Conservation (phyloP, 2,113 vertebrate genomes). For the Procavia capensis region DNA sequence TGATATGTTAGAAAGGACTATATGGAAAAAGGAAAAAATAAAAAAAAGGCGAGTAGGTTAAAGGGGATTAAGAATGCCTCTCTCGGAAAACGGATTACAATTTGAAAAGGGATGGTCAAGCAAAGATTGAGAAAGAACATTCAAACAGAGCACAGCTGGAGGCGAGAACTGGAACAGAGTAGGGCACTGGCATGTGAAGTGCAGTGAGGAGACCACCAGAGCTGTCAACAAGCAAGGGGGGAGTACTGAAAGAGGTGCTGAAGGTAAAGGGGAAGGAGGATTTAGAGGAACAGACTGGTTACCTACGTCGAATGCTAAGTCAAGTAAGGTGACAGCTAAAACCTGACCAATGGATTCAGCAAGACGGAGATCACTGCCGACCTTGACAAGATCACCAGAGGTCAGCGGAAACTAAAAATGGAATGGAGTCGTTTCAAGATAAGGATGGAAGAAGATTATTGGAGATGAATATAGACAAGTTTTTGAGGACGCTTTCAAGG, state of each 20-base stretch:
- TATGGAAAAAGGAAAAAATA: not conserved
- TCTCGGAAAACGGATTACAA: not conserved
- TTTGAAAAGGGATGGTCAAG: not conserved
- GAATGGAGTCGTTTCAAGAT: not conserved
- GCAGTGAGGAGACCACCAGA: not conserved
- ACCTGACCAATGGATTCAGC: not conserved
- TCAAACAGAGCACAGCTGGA: not conserved
- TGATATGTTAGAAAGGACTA: not conserved
- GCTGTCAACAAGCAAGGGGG: not conserved
- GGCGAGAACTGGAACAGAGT: not conserved
- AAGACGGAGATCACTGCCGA: not conserved
- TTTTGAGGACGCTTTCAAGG: not conserved
- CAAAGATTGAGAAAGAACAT: not conserved
- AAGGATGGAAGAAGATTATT: not conserved
- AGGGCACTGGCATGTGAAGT: not conserved
- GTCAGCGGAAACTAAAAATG: not conserved
- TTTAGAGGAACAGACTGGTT: not conserved
- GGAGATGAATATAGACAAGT: not conserved
- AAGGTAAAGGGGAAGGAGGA: not conserved
- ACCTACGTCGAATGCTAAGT: not conserved
- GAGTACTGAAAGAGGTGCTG: not conserved
- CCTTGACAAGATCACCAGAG: not conserved
- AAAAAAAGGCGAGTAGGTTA: not conserved
- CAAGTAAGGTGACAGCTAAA: not conserved
- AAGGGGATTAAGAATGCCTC: not conserved